Conservation (phyloP, 2,888 invertebrate genomes). For the Microplitis manilae region DNA sequence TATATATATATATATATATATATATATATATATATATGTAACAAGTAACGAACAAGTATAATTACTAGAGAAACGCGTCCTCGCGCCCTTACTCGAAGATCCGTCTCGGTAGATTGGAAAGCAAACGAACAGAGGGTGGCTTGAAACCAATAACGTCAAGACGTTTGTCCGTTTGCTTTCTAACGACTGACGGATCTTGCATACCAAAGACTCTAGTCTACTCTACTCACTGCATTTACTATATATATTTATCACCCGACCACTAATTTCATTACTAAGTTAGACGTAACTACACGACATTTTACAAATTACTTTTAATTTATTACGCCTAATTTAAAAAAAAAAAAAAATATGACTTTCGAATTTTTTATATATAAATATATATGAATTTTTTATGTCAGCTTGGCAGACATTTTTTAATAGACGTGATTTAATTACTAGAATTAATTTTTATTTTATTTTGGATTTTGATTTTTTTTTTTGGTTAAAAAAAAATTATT, state of each 20-base stretch:
- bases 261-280: conserved; percentile 69
- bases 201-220: conserved; percentile 53
- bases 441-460: too few relatives aligned
- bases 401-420: too few relatives aligned
- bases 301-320: neutral
- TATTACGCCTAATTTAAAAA: neutral
- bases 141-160: conserved; percentile 70
- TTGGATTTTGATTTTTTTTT: too few relatives aligned
- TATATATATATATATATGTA: neutral
- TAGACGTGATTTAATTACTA: too few relatives aligned
- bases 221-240: neutral
- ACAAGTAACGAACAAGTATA: conserved; percentile 63
- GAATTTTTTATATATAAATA: too few relatives aligned
- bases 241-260: conserved; percentile 33
- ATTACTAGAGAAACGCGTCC: conserved; percentile 63
- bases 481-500: neutral
- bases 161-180: conserved; percentile 54
- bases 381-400: too few relatives aligned
- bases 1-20: too few relatives aligned
- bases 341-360: neutral
- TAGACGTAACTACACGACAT: conserved; percentile 62
- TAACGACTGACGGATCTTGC: conserved; percentile 59
- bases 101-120: conserved; percentile 33
- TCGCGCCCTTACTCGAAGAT: conserved; percentile 49
- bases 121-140: conserved; percentile 47